Base-by-base conservation (phyloP, 2,113 vertebrate genomes). In the Gasterosteus nipponicus region DNA sequence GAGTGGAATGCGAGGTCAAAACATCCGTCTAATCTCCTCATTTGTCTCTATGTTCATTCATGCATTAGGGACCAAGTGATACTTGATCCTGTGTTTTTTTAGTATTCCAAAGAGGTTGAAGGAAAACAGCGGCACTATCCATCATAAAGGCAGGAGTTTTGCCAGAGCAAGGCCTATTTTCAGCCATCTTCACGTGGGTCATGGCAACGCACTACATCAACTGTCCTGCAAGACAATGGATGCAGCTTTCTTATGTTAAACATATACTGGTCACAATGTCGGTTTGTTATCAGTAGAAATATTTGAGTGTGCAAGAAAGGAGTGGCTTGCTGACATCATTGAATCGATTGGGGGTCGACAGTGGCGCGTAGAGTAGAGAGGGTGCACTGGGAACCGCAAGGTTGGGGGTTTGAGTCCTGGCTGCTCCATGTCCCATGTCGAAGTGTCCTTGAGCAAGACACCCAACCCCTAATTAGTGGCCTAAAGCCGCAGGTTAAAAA, bases 141-240 rank as follows among this genome's bases (percentile, higher is more conserved):
- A 92, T 91, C 91, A 92, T 81, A 41, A 22, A 67, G 86, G 87
- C 83, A 89, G 79, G 44, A 56, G 53, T 83, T 86, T 87, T 26
- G 53, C 66, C 41, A 79, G 82, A 75, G 71, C 73, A 77, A 74
- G 81, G 79, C 83, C 83, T 88, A 86, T 86, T 87, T 90, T 84
- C 73, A 81, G 80, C 69, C 83, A 66, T 39, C 42, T 49, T 87
- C 73, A 49, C 53, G 75, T 75, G 86, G 80, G 77, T 83, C 73
- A 83, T 57, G 71, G 35, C 38, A 73, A 65, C 4, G 4, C 59
- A 70, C 46, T 68, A 39, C 72, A 51, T 79, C 44, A 81, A 35
- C 53, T 61, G 35, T 26, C 33, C 35, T 74, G 19, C 63, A 67
- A 51, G 35, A 69, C 46, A 42, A 1, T 75, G 26, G 10, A 54